Evolutionary conservation across 1,140 invertebrate species (phyloP), one percentile per base, ranked within the genome.

Genomic region (Artemia franciscana): DNA sequence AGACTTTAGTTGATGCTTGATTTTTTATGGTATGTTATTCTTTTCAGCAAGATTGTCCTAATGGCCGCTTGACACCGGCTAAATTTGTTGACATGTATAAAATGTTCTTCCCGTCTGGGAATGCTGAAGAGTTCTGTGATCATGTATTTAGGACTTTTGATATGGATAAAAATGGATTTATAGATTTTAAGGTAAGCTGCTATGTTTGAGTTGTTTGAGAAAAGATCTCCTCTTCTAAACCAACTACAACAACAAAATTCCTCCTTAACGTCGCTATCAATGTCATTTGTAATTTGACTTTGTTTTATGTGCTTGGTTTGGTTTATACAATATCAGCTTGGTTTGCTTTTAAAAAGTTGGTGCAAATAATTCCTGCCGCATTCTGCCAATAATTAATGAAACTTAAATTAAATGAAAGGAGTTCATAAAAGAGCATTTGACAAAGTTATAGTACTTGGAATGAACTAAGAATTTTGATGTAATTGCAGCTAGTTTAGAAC

Each of bases 1-100:
- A 63, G n/a, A 30, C 23, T 65, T 12, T 15, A 21, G 2, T 21
- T 60, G 12, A 59, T 7, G 12, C 30, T 70, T 66, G 18, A 24
- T 26, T 39, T 67, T 69, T 69, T 70, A 25, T 64, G 56, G 24
- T 60, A 57, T 63, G 62, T 57, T 68, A 66, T 51, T 68, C 68
- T 83, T n/a, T 85, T 66, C 83, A 98, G 92, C 90, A 95, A 91
- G 95, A 99, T 76, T 99, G 94, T 78, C 95, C 95, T 15, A 94
- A 95, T 73, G 95, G 95, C 64, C 82, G 91, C 72, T 77, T 98
- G 69, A 96, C 92, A 57, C 91, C 92, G 60, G 87, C 89, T 61
- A 98, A 98, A 78, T 98, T 99, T 75, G 90, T 98, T 69, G 93
- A 98, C 77, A 96, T 97, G 84, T 98, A 98, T 78, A 95, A 92